Evolutionary conservation across 2,113 vertebrate genomes (phyloP), one percentile per base, ranked within the genome.

Genomic region (Poicephalus meyeri): DNA sequence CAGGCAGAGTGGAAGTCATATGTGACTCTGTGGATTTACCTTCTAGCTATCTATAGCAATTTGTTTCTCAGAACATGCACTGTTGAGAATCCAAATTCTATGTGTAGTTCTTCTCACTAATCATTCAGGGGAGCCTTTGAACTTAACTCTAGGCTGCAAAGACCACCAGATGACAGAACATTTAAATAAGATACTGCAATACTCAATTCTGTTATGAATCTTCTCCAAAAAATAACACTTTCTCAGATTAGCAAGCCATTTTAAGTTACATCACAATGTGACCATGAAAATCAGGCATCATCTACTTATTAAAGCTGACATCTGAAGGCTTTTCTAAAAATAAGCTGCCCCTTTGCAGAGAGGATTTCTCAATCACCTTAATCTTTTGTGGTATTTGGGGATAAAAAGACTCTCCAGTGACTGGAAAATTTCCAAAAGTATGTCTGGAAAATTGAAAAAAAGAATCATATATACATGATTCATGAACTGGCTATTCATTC

Each of bases 361-460:
- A 80, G 82, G 41, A 90, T 95, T 93, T 96, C 88, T 92, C 90
- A 95, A 86, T 94, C 72, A 92, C 72, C 52, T 93, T 94, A 96
- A 90, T 94, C 42, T 96, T 90, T 78, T 93, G 26, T 78, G 86
- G 69, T 94, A 93, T 93, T 92, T 74, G 23, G 61, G 69, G 80
- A 86, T 64, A 92, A 93, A 94, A 84, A 90, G 82, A 52, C 18
- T 29, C 19, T 95, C 42, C 42, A 74, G 41, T 33, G 44, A 84
- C 76, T 78, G 90, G 95, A 96, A 88, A 80, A 88, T 14, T 86
- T 94, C 82, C 93, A 91, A 78, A 95, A 88, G 39, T 47, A 80
- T 86, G 33, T 70, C 90, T 93, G 80, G 47, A 93, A 95, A 86
- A 81, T 44, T 60, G 73, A 4, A 42, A 86, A 85, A 81, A 47